Evolutionary conservation across 2,113 vertebrate species (phyloP).

Genomic region (Raja brachyura): DNA sequence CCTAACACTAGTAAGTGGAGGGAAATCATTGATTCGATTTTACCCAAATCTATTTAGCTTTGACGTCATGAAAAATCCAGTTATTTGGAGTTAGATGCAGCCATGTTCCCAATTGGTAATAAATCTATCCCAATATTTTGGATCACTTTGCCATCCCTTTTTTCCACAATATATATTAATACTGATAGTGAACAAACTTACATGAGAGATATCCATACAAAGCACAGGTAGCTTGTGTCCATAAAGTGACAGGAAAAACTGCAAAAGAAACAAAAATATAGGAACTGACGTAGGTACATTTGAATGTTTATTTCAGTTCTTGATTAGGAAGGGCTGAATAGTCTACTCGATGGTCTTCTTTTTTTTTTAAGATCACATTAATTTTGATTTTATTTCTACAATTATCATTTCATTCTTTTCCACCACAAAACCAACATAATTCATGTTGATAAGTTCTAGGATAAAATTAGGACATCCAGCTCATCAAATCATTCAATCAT

Average conservation of each 20-base stretch:
- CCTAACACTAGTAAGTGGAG: background rate
- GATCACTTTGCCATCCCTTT: background rate
- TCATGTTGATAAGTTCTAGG: no score
- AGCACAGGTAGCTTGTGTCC: slow-evolving; percentile 95
- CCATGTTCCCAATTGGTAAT: background rate
- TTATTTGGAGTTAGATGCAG: background rate
- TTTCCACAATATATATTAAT: background rate
- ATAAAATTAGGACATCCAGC: no score
- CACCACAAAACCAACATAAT: no score
- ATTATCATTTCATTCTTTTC: background rate
- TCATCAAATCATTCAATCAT: no score
- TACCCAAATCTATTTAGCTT: background rate
- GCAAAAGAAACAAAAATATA: slow-evolving; percentile 41
- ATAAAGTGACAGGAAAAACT: slow-evolving; percentile 95
- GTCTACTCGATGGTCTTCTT: no score
- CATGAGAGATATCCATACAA: slow-evolving; percentile 89
- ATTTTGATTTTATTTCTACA: background rate
- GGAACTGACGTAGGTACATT: slow-evolving; percentile 29
- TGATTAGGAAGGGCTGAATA: no score
- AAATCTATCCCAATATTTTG: background rate
- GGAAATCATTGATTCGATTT: background rate
- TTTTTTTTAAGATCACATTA: background rate
- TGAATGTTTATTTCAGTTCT: no score
- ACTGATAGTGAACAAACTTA: slow-evolving; percentile 60
- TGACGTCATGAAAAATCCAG: background rate